Conservation (phyloP, 1,140 invertebrate species). For the Dysdera silvatica region DNA sequence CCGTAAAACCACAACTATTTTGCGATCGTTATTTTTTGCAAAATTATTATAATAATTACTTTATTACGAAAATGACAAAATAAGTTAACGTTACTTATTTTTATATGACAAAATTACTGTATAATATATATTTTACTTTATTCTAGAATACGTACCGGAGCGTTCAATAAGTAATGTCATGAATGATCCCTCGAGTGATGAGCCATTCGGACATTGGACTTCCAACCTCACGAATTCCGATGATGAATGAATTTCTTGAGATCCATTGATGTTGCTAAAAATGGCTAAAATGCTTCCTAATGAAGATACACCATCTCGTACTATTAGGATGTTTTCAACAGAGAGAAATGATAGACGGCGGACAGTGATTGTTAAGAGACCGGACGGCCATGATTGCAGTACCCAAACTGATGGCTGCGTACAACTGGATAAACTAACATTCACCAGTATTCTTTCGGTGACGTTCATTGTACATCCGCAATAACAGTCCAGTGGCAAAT, state of each 20-base stretch:
- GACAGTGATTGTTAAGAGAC: constrained; percentile 6
- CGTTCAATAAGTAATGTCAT: not conserved
- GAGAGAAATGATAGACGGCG: not conserved
- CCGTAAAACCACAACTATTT: no score
- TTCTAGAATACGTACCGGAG: constrained; percentile 17
- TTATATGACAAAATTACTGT: not conserved
- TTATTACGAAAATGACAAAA: not conserved
- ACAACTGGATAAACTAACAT: not conserved
- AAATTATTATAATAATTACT: no score
- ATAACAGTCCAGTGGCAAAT: constrained; percentile 1
- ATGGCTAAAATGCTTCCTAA: constrained; percentile 24
- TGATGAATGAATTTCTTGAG: constrained; percentile 5
- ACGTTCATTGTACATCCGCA: constrained; percentile 25
- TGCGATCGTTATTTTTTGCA: no score
- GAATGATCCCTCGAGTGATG: constrained; percentile 5
- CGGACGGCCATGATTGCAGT: constrained; percentile 12
- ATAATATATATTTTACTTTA: not conserved
- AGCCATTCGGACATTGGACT: constrained; percentile 6
- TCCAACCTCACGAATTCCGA: constrained; percentile 10
- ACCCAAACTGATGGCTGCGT: not conserved
- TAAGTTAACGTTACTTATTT: not conserved
- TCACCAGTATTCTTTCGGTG: constrained; percentile 1
- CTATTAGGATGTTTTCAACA: constrained; percentile 17
- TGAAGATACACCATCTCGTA: constrained; percentile 23
- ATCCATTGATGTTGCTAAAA: not conserved